phyloP scores from a whole-genome alignment of 2,797 vertebrate species.

The Trachops cirrhosus region DNA sequence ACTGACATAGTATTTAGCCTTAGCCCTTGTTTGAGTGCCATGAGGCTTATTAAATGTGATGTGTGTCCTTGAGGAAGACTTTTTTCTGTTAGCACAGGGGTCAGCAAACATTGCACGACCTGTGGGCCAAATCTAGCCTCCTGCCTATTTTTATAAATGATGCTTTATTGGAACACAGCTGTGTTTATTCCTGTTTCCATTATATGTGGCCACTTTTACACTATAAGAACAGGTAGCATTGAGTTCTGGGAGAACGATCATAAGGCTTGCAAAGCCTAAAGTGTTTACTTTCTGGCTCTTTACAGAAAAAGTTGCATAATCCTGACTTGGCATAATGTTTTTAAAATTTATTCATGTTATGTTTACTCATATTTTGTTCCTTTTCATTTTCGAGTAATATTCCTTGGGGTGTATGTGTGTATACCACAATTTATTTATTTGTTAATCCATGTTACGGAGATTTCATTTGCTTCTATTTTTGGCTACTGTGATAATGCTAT shows the following conservation, averaged over 20 bases:
- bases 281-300: background rate
- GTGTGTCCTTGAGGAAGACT: background rate
- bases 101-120: background rate
- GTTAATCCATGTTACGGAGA: background rate
- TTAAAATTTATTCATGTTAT: background rate
- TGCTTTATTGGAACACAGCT: background rate
- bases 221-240: background rate
- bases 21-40: background rate
- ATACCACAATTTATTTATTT: background rate
- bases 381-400: background rate
- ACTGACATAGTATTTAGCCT: conserved; percentile 11
- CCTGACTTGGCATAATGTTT: background rate
- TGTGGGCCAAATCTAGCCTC: background rate
- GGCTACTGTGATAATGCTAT: background rate
- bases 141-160: background rate
- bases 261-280: background rate
- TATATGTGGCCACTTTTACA: background rate
- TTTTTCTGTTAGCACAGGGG: background rate
- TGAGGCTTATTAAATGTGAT: conserved; percentile 9
- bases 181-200: background rate
- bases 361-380: background rate
- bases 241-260: background rate
- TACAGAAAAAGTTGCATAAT: background rate
- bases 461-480: conserved; percentile 20
- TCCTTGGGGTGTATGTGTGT: background rate